Evolutionary conservation across 2,113 vertebrate species (phyloP).

Genomic region (Lampris incognitus): DNA sequence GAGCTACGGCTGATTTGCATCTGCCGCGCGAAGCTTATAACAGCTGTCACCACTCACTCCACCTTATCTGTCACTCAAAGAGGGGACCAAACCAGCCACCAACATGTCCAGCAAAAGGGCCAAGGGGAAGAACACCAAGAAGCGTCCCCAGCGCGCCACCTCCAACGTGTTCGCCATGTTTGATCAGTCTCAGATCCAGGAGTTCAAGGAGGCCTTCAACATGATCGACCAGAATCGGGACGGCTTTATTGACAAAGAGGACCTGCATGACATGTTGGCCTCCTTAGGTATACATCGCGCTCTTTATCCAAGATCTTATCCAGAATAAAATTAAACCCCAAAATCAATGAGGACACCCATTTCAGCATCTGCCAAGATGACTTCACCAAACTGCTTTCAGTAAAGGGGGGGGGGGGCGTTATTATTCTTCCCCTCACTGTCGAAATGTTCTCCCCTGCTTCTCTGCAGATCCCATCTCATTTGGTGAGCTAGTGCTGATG

Average conservation of each 20-base stretch:
- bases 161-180: constrained; percentile 97
- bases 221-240: constrained; percentile 96
- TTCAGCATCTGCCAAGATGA: no score
- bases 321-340: no score
- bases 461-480: no score
- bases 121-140: constrained; percentile 96
- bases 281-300: constrained; percentile 84
- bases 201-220: constrained; percentile 96
- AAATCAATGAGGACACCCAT: no score
- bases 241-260: constrained; percentile 94
- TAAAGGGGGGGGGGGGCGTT: no score
- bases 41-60: constrained; percentile 2
- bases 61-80: constrained; percentile 26
- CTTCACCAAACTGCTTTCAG: no score
- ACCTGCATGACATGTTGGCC: constrained; percentile 93
- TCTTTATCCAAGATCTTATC: no score
- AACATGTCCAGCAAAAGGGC: constrained; percentile 95
- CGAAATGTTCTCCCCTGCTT: no score
- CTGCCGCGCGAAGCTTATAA: neutral
- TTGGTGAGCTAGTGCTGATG: no score
- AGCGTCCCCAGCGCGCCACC: constrained; percentile 93
- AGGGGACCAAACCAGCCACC: constrained; percentile 33
- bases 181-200: constrained; percentile 94
- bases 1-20: no score
- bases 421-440: no score